phyloP scores from a whole-genome alignment of 2,797 vertebrate species.

The Acomys russatus region DNA sequence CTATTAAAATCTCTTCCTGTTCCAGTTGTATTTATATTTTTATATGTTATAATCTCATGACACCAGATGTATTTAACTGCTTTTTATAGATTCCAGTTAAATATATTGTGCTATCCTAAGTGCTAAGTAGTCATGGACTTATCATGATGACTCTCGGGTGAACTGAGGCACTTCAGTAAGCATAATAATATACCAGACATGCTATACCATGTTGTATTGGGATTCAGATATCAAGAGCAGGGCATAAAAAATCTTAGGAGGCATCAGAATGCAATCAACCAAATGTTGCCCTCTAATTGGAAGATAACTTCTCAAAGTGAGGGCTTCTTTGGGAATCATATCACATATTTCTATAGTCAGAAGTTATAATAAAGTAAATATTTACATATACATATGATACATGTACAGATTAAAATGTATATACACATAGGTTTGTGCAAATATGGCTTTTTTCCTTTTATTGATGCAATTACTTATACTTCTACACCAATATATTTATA shows the following conservation, averaged over 20 bases:
- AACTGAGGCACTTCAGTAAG: slow-evolving; percentile 56
- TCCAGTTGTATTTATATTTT: slow-evolving; percentile 2
- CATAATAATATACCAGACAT: slow-evolving; percentile 25
- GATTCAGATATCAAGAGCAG: slow-evolving; percentile 51
- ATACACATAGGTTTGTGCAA: background rate
- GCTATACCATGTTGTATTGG: background rate
- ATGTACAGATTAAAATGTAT: background rate
- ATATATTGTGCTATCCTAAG: slow-evolving; percentile 61
- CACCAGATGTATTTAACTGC: slow-evolving; percentile 38
- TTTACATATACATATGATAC: background rate
- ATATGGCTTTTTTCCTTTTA: background rate
- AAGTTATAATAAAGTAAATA: background rate
- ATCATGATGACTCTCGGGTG: slow-evolving; percentile 57
- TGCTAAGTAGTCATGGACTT: slow-evolving; percentile 54
- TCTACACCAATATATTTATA: background rate
- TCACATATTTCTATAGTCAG: background rate
- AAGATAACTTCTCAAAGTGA: background rate
- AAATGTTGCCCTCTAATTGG: slow-evolving; percentile 17
- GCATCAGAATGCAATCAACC: slow-evolving; percentile 51
- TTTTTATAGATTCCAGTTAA: slow-evolving; percentile 54
- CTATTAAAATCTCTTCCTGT: slow-evolving; percentile 57
- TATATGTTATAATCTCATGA: background rate
- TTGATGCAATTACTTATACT: background rate
- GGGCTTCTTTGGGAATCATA: background rate
- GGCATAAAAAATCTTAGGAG: slow-evolving; percentile 43